Evolutionary conservation across 2,797 vertebrate genomes (phyloP).

Genomic region (Gallinago stenura): DNA sequence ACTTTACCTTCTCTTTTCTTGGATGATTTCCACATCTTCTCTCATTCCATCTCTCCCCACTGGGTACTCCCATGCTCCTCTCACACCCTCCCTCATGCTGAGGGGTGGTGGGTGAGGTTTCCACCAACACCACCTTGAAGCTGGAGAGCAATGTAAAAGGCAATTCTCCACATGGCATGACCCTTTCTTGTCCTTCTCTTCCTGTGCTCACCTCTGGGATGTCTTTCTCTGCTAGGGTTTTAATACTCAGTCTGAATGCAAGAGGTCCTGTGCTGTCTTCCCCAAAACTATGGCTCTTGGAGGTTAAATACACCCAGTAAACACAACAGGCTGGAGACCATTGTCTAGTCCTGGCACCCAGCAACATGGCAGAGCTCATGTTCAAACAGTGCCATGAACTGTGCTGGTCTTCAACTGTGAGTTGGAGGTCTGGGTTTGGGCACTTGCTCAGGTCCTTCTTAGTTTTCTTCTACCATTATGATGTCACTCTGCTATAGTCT

Average conservation of each 20-base stretch:
- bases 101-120: neutral
- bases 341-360: neutral
- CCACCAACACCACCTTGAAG: neutral
- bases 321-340: neutral
- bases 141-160: neutral
- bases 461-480: neutral
- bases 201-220: neutral
- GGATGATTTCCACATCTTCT: neutral
- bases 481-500: too few relatives aligned
- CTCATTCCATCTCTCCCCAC: neutral
- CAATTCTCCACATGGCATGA: accelerated
- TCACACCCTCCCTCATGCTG: neutral
- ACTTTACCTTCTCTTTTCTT: neutral
- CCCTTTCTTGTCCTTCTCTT: neutral
- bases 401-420: neutral
- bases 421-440: neutral
- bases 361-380: neutral
- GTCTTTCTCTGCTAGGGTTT: neutral
- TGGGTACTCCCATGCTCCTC: neutral
- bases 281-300: neutral
- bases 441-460: neutral
- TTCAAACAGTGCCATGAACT: neutral
- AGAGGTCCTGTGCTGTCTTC: neutral
- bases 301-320: neutral
- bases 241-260: neutral